These are phyloP conservation scores for Chrysolina oricalcia DNA, from an alignment of 2,888 invertebrate genomes.

Conservation along the genomic window DNA sequence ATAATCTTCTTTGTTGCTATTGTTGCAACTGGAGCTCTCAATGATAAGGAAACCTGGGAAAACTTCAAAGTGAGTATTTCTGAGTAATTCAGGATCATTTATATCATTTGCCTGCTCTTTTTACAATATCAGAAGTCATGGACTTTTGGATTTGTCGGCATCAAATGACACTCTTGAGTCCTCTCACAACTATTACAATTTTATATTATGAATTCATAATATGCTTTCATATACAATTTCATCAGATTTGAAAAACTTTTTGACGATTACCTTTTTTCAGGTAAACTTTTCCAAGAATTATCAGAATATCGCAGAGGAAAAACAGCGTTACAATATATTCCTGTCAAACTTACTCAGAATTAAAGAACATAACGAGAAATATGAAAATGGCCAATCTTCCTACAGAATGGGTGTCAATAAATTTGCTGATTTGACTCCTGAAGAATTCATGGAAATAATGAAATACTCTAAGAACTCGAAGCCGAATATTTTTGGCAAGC, in stretches of 20 bases:
- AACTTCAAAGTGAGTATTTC: neutral
- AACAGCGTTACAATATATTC: constrained; percentile 13
- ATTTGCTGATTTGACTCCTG: constrained; percentile 13
- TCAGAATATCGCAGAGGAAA: neutral
- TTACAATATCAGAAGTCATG: too few relatives aligned
- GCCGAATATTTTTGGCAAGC: neutral
- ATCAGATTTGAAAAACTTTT: too few relatives aligned
- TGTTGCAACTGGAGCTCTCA: neutral
- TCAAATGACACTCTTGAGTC: too few relatives aligned
- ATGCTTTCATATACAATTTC: too few relatives aligned
- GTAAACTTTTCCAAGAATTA: constrained; percentile 1
- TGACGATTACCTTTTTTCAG: neutral
- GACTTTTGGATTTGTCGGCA: too few relatives aligned
- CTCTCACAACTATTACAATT: too few relatives aligned
- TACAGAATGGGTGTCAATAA: constrained; percentile 19
- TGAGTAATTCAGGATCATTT: neutral
- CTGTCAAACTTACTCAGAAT: neutral
- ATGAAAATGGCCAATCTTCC: constrained; percentile 13
- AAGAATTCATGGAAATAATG: neutral
- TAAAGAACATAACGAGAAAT: constrained; percentile 7
- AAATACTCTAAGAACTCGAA: neutral
- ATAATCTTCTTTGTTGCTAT: neutral
- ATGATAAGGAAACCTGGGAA: neutral
- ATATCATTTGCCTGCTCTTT: too few relatives aligned
- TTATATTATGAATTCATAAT: too few relatives aligned